phyloP scores from a whole-genome alignment of 2,797 vertebrate species.

The Melanotaenia pygmaea region DNA sequence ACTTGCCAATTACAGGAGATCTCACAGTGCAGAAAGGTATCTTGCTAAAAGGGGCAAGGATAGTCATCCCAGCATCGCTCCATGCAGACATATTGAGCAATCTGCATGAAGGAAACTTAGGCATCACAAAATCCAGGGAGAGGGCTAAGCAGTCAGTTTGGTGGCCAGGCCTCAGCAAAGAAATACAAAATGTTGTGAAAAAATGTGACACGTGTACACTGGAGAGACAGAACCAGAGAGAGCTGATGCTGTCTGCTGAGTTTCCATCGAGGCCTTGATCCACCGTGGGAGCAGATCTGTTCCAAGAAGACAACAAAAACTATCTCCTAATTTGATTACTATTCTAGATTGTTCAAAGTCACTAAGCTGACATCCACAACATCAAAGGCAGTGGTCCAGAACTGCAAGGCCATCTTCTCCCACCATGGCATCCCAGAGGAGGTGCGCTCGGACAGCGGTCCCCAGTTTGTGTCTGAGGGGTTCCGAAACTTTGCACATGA shows the following conservation, averaged over 20 bases:
- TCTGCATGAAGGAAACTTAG: not conserved
- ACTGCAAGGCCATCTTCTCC: slow-evolving; percentile 22
- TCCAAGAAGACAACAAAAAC: not conserved
- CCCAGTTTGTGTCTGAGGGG: too few relatives aligned
- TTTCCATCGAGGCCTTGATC: not conserved
- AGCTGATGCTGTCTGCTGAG: not conserved
- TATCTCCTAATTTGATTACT: not conserved
- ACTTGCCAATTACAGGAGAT: not conserved
- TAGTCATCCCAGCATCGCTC: not conserved
- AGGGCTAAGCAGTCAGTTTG: not conserved
- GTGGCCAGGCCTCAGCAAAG: not conserved
- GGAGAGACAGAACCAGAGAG: not conserved
- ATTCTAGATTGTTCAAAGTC: slow-evolving; percentile 22
- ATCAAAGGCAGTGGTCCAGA: slow-evolving; percentile 20
- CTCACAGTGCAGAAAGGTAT: not conserved
- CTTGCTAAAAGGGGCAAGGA: not conserved
- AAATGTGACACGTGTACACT: not conserved
- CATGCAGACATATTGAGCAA: not conserved
- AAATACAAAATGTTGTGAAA: not conserved
- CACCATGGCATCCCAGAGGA: too few relatives aligned
- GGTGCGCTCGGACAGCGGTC: too few relatives aligned
- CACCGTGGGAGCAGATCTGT: not conserved
- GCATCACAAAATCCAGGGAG: not conserved
- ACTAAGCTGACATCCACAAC: slow-evolving; percentile 17
- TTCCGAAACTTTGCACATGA: too few relatives aligned